Conservation (phyloP, 2,113 vertebrate species). For the Myxocyprinus asiaticus region DNA sequence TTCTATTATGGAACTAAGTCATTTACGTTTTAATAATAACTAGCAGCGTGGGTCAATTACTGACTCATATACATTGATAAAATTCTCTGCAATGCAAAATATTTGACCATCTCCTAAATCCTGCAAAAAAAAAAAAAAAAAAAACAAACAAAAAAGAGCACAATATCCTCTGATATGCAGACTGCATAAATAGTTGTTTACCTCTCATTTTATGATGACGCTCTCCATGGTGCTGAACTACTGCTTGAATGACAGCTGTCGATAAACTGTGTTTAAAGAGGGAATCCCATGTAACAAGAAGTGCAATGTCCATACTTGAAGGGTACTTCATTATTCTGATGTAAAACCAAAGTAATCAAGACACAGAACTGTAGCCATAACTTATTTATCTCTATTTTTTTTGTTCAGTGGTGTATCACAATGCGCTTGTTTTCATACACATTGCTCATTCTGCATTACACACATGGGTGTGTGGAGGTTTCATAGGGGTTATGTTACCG, state of each 20-base stretch:
- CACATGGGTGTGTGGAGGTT: background rate
- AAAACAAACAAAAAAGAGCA: too few relatives aligned
- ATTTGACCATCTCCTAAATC: background rate
- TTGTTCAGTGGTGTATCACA: too few relatives aligned
- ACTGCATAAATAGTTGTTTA: background rate
- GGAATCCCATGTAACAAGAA: too few relatives aligned
- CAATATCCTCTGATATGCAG: background rate
- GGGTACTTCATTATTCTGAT: too few relatives aligned
- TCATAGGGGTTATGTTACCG: constrained; percentile 29
- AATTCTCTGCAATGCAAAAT: background rate
- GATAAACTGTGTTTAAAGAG: too few relatives aligned
- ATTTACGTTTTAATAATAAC: background rate
- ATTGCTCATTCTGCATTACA: background rate
- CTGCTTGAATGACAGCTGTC: background rate
- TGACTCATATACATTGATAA: background rate
- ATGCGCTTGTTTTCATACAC: background rate
- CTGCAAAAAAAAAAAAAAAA: background rate
- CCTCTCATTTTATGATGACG: background rate
- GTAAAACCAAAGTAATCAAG: too few relatives aligned
- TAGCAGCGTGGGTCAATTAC: background rate
- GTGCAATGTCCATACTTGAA: too few relatives aligned
- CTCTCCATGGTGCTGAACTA: background rate
- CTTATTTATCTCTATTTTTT: background rate
- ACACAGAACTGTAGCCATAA: background rate
- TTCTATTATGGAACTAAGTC: background rate